Evolutionary conservation across 2,888 invertebrate species (phyloP).

Genomic region (Eupithecia dodoneata): DNA sequence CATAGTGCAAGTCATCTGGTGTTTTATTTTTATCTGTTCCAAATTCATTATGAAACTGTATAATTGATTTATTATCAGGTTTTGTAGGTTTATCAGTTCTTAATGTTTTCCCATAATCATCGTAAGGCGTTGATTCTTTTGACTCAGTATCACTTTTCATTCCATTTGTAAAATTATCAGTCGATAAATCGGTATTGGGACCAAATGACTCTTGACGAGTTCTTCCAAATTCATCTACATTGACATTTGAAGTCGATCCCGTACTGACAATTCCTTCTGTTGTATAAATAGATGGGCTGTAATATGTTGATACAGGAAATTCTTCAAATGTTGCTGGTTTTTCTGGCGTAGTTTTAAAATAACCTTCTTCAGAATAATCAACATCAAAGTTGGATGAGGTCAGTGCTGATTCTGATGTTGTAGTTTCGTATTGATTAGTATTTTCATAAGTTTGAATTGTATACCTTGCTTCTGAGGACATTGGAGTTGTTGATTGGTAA

Average conservation of each 20-base stretch:
- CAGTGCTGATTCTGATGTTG: background rate
- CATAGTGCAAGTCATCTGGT: background rate
- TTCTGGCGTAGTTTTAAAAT: constrained; percentile 10
- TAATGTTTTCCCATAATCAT: background rate
- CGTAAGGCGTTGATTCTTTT: background rate
- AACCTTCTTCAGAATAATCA: constrained; percentile 14
- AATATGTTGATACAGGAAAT: constrained; percentile 19
- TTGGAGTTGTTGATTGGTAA: constrained; percentile 44
- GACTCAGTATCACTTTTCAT: background rate
- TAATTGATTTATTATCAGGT: background rate
- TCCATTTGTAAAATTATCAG: background rate
- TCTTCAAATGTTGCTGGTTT: constrained; percentile 23
- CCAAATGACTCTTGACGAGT: constrained; percentile 18
- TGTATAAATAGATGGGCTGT: constrained; percentile 5
- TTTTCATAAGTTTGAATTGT: background rate
- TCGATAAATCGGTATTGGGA: background rate
- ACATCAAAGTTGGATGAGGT: background rate
- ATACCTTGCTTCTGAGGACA: constrained; percentile 35
- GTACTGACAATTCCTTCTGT: constrained; percentile 13
- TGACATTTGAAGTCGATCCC: constrained; percentile 29
- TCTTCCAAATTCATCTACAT: constrained; percentile 31
- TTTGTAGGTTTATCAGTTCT: background rate
- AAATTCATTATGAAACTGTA: background rate
- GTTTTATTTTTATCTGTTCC: background rate
- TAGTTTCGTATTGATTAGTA: constrained; percentile 20